phyloP scores from a whole-genome alignment of 2,888 invertebrate species.

The Drosophila pseudotakahashii region DNA sequence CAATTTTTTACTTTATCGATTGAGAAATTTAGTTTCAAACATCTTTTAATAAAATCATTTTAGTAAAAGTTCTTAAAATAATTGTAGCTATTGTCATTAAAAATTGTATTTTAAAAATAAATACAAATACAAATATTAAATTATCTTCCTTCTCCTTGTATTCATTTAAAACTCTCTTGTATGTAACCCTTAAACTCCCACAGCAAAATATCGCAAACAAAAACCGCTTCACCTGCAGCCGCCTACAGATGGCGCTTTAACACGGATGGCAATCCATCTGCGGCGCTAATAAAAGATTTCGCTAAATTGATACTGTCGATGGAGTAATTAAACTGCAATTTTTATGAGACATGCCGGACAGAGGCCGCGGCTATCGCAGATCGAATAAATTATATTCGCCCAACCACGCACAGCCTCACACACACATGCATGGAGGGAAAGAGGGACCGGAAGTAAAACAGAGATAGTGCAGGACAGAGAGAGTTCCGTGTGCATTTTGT shows the following conservation, averaged over 20 bases:
- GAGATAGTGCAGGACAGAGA: slow-evolving; percentile 15
- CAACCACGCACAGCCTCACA: slow-evolving; percentile 42
- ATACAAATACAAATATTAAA: too few relatives aligned
- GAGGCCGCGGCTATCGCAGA: slow-evolving; percentile 82
- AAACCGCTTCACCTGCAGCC: slow-evolving; percentile 55
- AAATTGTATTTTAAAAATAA: too few relatives aligned
- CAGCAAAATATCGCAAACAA: slow-evolving; percentile 1
- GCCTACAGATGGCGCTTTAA: slow-evolving; percentile 78
- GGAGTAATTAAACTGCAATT: slow-evolving; percentile 85
- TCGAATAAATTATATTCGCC: slow-evolving; percentile 83
- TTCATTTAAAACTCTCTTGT: not conserved
- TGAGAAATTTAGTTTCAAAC: too few relatives aligned
- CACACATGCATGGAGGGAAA: slow-evolving; percentile 9
- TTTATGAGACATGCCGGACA: slow-evolving; percentile 84
- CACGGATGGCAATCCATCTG: slow-evolving; percentile 83
- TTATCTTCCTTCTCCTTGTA: too few relatives aligned
- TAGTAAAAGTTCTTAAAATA: too few relatives aligned
- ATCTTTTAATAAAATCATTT: too few relatives aligned
- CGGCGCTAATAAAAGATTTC: slow-evolving; percentile 81
- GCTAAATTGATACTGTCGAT: slow-evolving; percentile 84
- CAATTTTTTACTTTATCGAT: too few relatives aligned
- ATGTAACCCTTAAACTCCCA: slow-evolving; percentile 1
- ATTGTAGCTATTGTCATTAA: too few relatives aligned
- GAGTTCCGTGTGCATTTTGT: slow-evolving; percentile 38
- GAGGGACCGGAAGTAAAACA: slow-evolving; percentile 21